Percentiles rank a stretch among this genome's conserved stretches.
Evolutionary conservation across 2,113 vertebrate species (phyloP).

Genomic region (Progne subis): DNA sequence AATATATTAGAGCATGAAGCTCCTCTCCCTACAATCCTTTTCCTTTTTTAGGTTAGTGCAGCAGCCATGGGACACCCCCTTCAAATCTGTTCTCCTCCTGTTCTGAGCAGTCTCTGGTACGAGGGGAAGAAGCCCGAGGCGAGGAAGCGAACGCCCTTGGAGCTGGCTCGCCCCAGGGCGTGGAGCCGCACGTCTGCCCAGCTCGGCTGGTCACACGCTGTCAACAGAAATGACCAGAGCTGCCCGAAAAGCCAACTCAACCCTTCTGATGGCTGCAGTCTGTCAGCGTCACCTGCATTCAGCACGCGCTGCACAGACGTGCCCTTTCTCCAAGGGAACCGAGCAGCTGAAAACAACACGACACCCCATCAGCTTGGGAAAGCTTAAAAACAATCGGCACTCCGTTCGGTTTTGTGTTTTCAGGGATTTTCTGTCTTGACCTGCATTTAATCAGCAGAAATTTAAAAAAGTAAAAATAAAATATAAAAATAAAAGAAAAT

Average conservation of each 20-base stretch:
- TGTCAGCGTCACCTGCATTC: not conserved
- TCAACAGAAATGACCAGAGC: not conserved
- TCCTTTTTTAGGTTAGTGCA: not conserved
- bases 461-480: not conserved
- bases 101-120: not conserved
- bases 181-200: not conserved
- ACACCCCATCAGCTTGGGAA: not conserved
- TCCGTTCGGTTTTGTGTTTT: not conserved
- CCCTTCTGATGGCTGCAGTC: not conserved
- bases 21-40: not conserved
- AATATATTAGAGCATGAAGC: not conserved
- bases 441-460: not conserved
- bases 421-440: not conserved
- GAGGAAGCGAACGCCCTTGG: not conserved
- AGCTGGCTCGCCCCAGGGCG: too few species aligned
- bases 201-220: not conserved
- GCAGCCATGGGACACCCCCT: not conserved
- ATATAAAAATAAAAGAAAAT: too few species aligned
- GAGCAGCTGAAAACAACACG: slow-evolving; percentile 29
- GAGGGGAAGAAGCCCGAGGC: not conserved
- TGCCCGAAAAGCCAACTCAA: not conserved
- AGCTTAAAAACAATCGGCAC: not conserved
- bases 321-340: slow-evolving; percentile 22
- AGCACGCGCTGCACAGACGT: not conserved
- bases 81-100: not conserved